These are phyloP conservation scores for Gnathonemus longibarbis DNA, from an alignment of 2,113 vertebrate species.

Conservation along the genomic window DNA sequence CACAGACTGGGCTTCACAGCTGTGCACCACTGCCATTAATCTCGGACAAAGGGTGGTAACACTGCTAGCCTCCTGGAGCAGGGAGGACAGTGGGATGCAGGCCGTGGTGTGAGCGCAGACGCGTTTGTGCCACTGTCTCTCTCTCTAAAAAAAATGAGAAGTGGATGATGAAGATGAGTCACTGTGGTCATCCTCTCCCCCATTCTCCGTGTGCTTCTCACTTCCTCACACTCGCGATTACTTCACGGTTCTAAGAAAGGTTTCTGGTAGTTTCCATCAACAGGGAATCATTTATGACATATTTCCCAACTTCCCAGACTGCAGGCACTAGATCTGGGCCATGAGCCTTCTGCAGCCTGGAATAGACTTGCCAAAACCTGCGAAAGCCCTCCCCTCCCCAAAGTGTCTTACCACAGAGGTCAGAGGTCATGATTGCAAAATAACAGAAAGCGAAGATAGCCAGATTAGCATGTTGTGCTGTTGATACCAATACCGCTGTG, in stretches of 20 bases:
- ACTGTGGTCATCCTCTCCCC: not conserved
- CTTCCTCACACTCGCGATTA: not conserved
- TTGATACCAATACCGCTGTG: not conserved
- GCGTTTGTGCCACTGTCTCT: not conserved
- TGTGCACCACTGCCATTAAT: not conserved
- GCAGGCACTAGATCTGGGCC: not conserved
- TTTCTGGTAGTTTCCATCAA: conserved; percentile 19
- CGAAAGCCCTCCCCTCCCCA: not conserved
- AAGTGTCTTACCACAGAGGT: not conserved
- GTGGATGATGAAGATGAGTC: not conserved
- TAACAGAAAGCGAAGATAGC: not conserved
- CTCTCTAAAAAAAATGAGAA: not conserved
- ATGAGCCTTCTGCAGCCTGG: not conserved
- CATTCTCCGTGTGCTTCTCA: not conserved
- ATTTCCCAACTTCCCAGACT: not conserved
- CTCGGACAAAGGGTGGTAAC: not conserved
- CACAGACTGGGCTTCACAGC: not conserved
- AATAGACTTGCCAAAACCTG: not conserved
- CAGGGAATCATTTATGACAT: not conserved
- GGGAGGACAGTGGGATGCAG: not conserved
- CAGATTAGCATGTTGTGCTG: not conserved
- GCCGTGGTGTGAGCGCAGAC: not conserved
- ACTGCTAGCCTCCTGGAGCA: not conserved
- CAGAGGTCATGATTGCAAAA: not conserved
- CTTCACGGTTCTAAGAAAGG: not conserved